A percentile compares a stretch with the other conserved stretches of the same genome.
Conservation (phyloP, 2,888 invertebrate genomes). For the Machimus atricapillus region DNA sequence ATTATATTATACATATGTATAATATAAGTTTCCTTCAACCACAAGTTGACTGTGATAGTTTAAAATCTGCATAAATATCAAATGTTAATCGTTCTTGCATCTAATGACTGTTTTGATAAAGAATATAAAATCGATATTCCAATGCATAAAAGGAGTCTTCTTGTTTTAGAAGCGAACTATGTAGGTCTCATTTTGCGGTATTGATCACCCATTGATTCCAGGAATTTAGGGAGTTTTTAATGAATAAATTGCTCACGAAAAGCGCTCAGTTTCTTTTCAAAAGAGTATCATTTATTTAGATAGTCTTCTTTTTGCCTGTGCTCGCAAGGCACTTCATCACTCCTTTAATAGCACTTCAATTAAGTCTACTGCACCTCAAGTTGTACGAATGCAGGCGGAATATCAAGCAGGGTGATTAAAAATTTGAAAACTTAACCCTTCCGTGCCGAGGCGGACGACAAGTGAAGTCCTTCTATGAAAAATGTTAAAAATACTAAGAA, state of each 20-base stretch:
- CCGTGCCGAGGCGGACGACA: constrained; percentile 17
- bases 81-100: no score
- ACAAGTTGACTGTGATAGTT: no score
- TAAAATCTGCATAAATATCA: no score
- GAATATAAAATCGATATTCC: no score
- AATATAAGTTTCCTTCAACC: no score
- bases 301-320: neutral
- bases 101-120: neutral
- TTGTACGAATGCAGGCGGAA: constrained; percentile 37
- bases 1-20: no score
- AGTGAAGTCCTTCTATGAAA: constrained; percentile 2
- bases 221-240: neutral
- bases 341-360: constrained; percentile 44
- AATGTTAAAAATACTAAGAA: neutral
- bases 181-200: neutral
- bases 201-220: neutral
- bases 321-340: constrained; percentile 33
- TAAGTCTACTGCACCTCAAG: constrained; percentile 42
- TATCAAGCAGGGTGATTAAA: constrained; percentile 44
- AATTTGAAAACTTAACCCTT: constrained; percentile 42
- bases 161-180: neutral
- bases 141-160: neutral
- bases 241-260: neutral
- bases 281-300: neutral
- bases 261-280: neutral